These are phyloP conservation scores for Lathronympha strigana DNA, from an alignment of 2,888 invertebrate species.

Conservation along the genomic window DNA sequence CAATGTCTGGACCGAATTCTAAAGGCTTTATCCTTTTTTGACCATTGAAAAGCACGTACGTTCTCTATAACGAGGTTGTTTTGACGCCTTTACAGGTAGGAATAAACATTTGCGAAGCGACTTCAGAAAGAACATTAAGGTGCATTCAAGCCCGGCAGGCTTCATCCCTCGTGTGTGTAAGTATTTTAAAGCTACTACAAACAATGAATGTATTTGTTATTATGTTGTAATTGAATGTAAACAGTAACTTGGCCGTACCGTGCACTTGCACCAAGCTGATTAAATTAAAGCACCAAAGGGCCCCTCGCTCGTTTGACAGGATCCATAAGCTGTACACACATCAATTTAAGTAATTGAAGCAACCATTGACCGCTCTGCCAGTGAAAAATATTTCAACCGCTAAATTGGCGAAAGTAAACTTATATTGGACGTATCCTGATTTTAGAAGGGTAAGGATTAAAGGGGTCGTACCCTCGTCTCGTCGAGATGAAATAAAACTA, in stretches of 20 bases:
- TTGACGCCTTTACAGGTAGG: conserved; percentile 15
- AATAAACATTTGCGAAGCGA: conserved; percentile 14
- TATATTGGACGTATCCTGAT: conserved; percentile 37
- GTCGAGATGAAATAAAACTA: conserved; percentile 36
- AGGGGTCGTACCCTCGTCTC: conserved; percentile 31
- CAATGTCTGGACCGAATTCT: conserved; percentile 34
- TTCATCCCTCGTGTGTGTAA: background rate
- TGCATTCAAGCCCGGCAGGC: background rate
- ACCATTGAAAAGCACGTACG: conserved; percentile 28
- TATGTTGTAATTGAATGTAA: no score
- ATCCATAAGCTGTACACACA: conserved; percentile 77
- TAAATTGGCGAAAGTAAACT: conserved; percentile 39
- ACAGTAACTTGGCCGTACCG: conserved; percentile 6
- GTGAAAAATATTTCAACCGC: conserved; percentile 39
- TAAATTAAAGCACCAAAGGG: conserved; percentile 71
- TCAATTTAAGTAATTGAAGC: conserved; percentile 78
- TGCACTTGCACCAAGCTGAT: conserved; percentile 57
- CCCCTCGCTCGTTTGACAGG: conserved; percentile 66
- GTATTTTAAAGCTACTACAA: no score
- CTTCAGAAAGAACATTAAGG: conserved; percentile 6
- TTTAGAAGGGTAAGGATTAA: conserved; percentile 27
- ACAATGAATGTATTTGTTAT: no score
- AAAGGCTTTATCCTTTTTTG: conserved; percentile 32
- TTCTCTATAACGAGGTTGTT: conserved; percentile 35
- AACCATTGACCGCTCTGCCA: conserved; percentile 44